Percentiles rank a stretch among this genome's conserved stretches.
phyloP scores from a whole-genome alignment of 2,888 invertebrate genomes.

The Drosophila meridionalis region DNA sequence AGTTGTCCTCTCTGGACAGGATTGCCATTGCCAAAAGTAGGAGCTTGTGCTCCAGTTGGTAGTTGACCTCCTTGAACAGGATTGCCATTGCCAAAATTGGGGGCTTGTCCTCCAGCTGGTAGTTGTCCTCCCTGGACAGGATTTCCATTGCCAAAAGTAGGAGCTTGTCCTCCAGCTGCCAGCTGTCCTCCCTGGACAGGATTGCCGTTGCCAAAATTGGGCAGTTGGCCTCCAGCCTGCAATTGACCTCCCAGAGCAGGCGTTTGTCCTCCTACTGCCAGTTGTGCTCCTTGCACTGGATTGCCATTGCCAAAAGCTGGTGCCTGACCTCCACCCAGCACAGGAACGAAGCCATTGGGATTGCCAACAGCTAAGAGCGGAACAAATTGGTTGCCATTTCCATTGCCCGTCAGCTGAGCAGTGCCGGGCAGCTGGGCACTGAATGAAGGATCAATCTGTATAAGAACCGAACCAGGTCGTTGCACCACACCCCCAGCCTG shows the following conservation, averaged over 20 bases:
- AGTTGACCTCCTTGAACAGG: conserved; percentile 29
- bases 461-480: conserved; percentile 40
- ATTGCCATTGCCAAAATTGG: conserved; percentile 16
- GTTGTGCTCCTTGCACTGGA: conserved; percentile 24
- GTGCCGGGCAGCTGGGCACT: conserved; percentile 45
- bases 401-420: conserved; percentile 33
- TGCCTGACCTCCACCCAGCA: conserved; percentile 16
- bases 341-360: conserved; percentile 12
- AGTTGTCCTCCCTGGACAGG: conserved; percentile 11
- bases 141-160: conserved; percentile 28
- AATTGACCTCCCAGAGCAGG: conserved; percentile 30
- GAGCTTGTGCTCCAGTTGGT: conserved; percentile 14
- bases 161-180: conserved; percentile 13
- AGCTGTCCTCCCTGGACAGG: conserved; percentile 31
- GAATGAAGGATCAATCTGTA: conserved; percentile 50
- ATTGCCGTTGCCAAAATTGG: conserved; percentile 7
- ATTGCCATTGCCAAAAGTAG: conserved; percentile 6
- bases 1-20: conserved; percentile 12
- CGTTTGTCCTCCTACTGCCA: conserved; percentile 28
- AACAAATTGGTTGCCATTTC: not conserved
- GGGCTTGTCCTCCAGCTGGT: not conserved
- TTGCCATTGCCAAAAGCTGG: conserved; percentile 11
- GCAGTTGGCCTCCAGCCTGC: conserved; percentile 13
- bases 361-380: conserved; percentile 13
- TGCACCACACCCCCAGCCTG: conserved; percentile 16